These are phyloP conservation scores for Lethenteron reissneri DNA, from an alignment of 2,113 vertebrate genomes.

Conservation along the genomic window DNA sequence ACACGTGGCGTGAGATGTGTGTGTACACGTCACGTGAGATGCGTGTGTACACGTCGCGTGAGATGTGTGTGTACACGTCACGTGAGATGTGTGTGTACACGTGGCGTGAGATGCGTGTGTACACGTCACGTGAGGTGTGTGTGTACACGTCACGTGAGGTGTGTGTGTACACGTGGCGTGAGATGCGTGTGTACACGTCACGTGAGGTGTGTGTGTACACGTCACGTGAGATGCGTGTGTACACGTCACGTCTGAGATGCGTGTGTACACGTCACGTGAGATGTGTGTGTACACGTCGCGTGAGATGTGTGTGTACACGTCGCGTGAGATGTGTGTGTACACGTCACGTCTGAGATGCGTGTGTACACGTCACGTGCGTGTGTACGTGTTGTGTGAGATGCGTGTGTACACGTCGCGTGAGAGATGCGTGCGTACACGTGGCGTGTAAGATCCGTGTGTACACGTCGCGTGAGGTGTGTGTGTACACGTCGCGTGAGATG, in stretches of 20 bases:
- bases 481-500: no score
- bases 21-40: slow-evolving; percentile 11
- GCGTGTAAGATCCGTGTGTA: no score
- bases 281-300: slow-evolving; percentile 10
- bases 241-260: slow-evolving; percentile 9
- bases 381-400: slow-evolving; percentile 10
- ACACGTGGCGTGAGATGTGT: slow-evolving; percentile 12
- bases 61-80: no score
- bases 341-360: neutral
- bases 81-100: no score
- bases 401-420: no score
- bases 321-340: neutral
- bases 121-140: no score
- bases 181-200: no score
- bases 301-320: slow-evolving; percentile 13
- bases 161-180: neutral
- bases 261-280: no score
- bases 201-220: slow-evolving; percentile 7
- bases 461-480: no score
- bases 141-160: no score
- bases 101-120: slow-evolving; percentile 1
- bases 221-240: slow-evolving; percentile 13
- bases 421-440: no score
- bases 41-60: no score
- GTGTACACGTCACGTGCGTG: slow-evolving; percentile 12